Evolutionary conservation across 2,113 vertebrate species (phyloP), one percentile per base, ranked within the genome.

Genomic region (Miniopterus natalensis): DNA sequence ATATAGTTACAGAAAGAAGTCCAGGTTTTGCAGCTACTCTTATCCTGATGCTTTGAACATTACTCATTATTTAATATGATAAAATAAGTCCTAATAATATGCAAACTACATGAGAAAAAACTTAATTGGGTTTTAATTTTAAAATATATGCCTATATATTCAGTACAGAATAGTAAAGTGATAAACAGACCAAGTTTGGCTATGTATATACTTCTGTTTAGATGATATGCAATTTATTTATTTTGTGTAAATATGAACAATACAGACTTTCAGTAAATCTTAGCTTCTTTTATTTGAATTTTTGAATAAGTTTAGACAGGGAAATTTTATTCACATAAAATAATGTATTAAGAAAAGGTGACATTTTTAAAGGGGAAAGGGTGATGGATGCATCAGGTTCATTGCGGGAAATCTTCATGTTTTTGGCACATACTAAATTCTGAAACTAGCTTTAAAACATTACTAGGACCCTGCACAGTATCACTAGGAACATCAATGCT

Each of bases 1-100:
- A 96, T 27, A 91, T 45, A 92, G 57, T 51, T 86, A 25, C 36
- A 36, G 49, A 86, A 94, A 93, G 29, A 45, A 88, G 53, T 51
- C 80, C 17, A 66, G 74, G 25, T 80, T 71, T 84, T 81, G 29
- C 2, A 78, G 45, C 10, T 57, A 84, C 29, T 65, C 13, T 85
- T 49, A 95, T 87, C 53, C n/a, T 14, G 27, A 79, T 83, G 63
- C 70, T 6, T 83, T 57, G 11, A 79, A 66, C 15, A 91, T 40
- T 88, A 90, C 23, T 86, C 55, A 53, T 88, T 55, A 96, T 49
- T 36, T 8, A 90, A 78, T 18, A 42, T 36, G 23, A 27, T 79
- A 66, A 80, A 90, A 80, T 27, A 92, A 95, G 55, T 8, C 5
- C 12, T 68, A 63, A 57, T 94, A 92, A 47, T 31, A 92, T 75